Percentiles rank a stretch among this genome's conserved stretches.
Conservation (phyloP, 2,888 invertebrate species). For the Thecocarcelia acutangulata region DNA sequence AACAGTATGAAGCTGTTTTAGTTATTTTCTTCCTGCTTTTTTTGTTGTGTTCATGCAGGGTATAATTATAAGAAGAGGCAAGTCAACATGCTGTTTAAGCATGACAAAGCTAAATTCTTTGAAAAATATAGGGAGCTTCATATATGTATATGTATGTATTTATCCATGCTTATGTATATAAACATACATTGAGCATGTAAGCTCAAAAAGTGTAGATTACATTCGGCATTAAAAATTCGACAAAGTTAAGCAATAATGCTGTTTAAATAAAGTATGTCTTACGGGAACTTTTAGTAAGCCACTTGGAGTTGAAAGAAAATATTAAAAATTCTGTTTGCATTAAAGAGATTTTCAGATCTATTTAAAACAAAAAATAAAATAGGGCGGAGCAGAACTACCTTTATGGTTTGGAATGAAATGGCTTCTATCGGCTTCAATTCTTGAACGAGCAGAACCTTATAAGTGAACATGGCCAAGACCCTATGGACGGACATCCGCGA, state of each 20-base stretch:
- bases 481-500: too few species aligned
- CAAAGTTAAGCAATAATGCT: constrained; percentile 28
- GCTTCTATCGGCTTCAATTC: too few species aligned
- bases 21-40: not conserved
- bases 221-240: constrained; percentile 27
- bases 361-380: too few species aligned
- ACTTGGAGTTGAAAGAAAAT: not conserved
- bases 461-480: too few species aligned
- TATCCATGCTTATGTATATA: not conserved
- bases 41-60: constrained; percentile 20
- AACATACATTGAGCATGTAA: not conserved
- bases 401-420: not conserved
- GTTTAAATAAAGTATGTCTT: constrained; percentile 19
- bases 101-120: constrained; percentile 6
- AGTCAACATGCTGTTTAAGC: constrained; percentile 49
- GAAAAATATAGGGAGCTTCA: not conserved
- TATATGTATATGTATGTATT: too few species aligned
- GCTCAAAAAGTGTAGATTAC: constrained; percentile 5
- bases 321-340: constrained; percentile 1
- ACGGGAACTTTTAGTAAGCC: constrained; percentile 16
- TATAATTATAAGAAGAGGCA: constrained; percentile 57
- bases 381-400: not conserved
- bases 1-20: constrained; percentile 15
- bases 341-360: not conserved
- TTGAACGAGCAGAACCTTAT: too few species aligned